Evolutionary conservation across 2,888 invertebrate genomes (phyloP).

Genomic region (Bedellia somnulentella): DNA sequence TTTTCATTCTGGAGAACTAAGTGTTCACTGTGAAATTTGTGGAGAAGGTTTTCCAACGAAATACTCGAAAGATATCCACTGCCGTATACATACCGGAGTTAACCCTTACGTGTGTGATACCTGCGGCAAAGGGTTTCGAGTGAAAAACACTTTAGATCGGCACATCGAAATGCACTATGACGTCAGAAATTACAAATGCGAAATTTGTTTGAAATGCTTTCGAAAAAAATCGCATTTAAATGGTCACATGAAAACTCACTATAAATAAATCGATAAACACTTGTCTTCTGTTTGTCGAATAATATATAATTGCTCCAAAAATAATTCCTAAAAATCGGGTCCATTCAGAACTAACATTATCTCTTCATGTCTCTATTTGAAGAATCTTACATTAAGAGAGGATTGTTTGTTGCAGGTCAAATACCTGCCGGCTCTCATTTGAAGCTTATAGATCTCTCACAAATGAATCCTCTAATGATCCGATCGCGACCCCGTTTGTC

Average conservation of each 20-base stretch:
- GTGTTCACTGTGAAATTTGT: slow-evolving; percentile 39
- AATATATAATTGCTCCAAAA: no score
- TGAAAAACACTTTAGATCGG: slow-evolving; percentile 24
- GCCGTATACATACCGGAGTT: slow-evolving; percentile 39
- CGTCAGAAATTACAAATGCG: slow-evolving; percentile 26
- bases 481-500: no score
- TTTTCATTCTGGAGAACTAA: slow-evolving; percentile 39
- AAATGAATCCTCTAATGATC: no score
- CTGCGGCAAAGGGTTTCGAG: slow-evolving; percentile 34
- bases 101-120: slow-evolving; percentile 39
- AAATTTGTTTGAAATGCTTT: slow-evolving; percentile 29
- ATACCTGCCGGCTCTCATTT: slow-evolving; percentile 11
- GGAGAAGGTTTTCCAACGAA: slow-evolving; percentile 47
- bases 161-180: slow-evolving; percentile 32
- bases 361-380: no score
- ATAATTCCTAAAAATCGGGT: no score
- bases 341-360: no score
- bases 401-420: slow-evolving; percentile 40
- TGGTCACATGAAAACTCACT: slow-evolving; percentile 34
- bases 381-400: no score
- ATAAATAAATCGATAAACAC: no score
- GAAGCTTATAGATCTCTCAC: no score
- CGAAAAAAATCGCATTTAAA: slow-evolving; percentile 33
- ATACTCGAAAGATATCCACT: slow-evolving; percentile 35
- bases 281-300: no score